These are phyloP conservation scores for Stegodyphus mimosarum DNA, from an alignment of 1,140 invertebrate genomes.

Conservation along the genomic window DNA sequence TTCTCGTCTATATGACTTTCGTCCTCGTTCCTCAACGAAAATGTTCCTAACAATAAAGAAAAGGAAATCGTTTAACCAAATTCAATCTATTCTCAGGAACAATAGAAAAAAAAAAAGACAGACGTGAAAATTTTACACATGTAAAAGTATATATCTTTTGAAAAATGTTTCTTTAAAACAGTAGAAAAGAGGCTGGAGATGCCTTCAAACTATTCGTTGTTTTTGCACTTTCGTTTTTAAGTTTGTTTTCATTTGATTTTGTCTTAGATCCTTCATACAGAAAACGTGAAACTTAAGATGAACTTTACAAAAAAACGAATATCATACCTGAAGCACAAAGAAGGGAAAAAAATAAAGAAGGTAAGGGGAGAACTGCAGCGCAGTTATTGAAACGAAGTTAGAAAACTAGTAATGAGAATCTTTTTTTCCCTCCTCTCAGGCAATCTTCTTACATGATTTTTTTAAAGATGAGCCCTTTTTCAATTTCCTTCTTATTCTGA, in stretches of 20 bases:
- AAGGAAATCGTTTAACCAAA: neutral
- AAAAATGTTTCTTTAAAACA: neutral
- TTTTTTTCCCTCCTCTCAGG: conserved; percentile 5
- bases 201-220: too few relatives aligned
- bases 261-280: neutral
- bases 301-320: neutral
- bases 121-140: neutral
- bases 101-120: neutral
- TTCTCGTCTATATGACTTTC: neutral
- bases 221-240: neutral
- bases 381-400: conserved; percentile 33
- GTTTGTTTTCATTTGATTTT: neutral
- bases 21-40: neutral
- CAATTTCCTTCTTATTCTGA: neutral
- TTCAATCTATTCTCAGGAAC: neutral
- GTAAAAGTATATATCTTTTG: neutral
- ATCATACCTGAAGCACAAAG: neutral
- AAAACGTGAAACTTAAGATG: neutral
- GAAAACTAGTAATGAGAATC: conserved; percentile 28
- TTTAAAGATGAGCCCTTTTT: neutral
- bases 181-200: neutral
- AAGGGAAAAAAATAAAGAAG: neutral
- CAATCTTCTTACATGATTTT: neutral
- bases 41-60: neutral
- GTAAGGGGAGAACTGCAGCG: neutral